phyloP scores from a whole-genome alignment of 1,140 invertebrate species.

The Brevipalpus yothersi region DNA sequence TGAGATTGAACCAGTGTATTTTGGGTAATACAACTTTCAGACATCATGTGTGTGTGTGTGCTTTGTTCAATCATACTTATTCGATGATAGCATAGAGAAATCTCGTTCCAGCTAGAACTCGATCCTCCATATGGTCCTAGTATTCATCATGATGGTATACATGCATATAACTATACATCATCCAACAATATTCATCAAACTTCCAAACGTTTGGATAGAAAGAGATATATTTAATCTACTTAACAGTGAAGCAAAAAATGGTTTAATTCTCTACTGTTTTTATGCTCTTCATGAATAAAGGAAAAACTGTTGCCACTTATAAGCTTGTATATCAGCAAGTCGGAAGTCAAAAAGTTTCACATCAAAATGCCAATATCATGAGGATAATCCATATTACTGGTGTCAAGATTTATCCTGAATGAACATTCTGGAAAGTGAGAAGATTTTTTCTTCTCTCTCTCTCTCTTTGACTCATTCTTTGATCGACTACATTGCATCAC shows the following conservation, averaged over 20 bases:
- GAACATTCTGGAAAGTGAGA: not conserved
- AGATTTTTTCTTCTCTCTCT: not conserved
- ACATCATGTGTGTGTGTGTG: not conserved
- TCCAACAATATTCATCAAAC: not conserved
- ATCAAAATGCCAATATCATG: not conserved
- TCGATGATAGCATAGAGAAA: not conserved
- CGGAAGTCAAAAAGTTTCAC: not conserved
- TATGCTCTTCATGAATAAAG: not conserved
- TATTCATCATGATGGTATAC: not conserved
- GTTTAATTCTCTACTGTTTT: not conserved
- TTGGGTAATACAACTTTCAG: not conserved
- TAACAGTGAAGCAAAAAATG: not conserved
- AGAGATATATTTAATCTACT: not conserved
- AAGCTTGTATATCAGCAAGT: not conserved
- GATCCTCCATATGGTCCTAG: not conserved
- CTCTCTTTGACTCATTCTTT: too few species aligned
- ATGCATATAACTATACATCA: not conserved
- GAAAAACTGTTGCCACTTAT: not conserved
- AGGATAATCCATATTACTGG: not conserved
- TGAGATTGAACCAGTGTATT: not conserved
- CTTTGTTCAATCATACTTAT: not conserved
- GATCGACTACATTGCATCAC: not conserved
- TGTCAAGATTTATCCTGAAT: not conserved
- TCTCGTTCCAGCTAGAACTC: too few species aligned
- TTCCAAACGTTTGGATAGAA: not conserved